Evolutionary conservation across 2,888 invertebrate genomes (phyloP).

Genomic region (Heterodera filipjevi): DNA sequence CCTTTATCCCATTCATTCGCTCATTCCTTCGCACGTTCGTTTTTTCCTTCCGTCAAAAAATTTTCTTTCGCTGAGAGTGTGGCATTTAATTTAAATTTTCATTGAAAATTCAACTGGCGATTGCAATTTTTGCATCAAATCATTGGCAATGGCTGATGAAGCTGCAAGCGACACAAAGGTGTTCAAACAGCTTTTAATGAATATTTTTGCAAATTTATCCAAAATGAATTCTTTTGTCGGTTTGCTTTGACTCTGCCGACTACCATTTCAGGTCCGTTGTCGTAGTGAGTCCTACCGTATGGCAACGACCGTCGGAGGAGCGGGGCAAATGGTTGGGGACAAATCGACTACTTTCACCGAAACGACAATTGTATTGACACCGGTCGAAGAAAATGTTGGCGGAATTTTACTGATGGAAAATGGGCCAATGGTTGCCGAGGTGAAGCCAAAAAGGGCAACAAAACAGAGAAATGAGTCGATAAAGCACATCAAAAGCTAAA

Average conservation of each 20-base stretch:
- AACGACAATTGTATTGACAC: constrained; percentile 8
- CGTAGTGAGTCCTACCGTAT: constrained; percentile 15
- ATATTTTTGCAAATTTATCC: not conserved
- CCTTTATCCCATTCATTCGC: not conserved
- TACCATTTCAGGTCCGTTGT: not conserved
- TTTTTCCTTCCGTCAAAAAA: too few relatives aligned
- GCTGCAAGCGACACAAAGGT: not conserved
- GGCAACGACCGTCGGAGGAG: constrained; percentile 1
- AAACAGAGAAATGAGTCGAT: not conserved
- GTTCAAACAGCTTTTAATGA: not conserved
- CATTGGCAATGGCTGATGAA: not conserved
- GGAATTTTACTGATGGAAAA: constrained; percentile 10
- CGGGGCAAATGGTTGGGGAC: not conserved
- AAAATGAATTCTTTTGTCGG: not conserved
- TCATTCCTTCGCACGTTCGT: not conserved
- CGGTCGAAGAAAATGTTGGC: constrained; percentile 9
- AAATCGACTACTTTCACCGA: constrained; percentile 12
- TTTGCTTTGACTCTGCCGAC: not conserved
- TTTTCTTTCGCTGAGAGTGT: too few relatives aligned
- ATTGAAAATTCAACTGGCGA: too few relatives aligned
- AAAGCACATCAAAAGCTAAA: not conserved
- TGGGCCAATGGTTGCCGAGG: not conserved
- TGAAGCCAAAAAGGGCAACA: not conserved
- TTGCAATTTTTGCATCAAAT: not conserved
- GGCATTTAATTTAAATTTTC: too few relatives aligned